These are phyloP conservation scores for Barypeithes pellucidus DNA, from an alignment of 2,888 invertebrate species.

Conservation along the genomic window DNA sequence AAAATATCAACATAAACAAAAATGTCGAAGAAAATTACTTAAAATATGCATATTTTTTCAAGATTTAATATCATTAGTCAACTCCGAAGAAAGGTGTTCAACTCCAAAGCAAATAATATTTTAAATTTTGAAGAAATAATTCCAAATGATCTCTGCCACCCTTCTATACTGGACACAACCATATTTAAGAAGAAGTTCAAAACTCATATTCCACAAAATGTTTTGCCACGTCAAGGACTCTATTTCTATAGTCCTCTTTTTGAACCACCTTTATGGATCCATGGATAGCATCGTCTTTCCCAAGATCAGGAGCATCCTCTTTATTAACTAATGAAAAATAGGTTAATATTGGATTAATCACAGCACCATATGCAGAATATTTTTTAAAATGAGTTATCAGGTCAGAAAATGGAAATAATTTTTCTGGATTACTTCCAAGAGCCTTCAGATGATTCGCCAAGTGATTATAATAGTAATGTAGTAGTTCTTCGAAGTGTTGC, in stretches of 20 bases:
- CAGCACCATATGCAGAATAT: constrained; percentile 55
- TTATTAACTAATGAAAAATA: constrained; percentile 44
- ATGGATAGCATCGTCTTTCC: constrained; percentile 23
- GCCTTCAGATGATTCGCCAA: constrained; percentile 57
- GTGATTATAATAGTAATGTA: constrained; percentile 62
- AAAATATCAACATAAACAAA: no score
- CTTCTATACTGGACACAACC: background rate
- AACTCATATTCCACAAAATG: constrained; percentile 50
- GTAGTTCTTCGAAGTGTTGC: constrained; percentile 58
- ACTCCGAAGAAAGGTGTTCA: no score
- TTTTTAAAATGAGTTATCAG: constrained; percentile 61
- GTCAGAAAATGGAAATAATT: constrained; percentile 60
- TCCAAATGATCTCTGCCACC: no score
- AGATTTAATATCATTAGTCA: no score
- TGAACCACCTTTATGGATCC: constrained; percentile 28
- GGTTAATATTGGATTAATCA: constrained; percentile 39
- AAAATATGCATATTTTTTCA: no score
- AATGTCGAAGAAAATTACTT: no score
- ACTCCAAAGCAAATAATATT: no score
- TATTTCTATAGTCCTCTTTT: constrained; percentile 34
- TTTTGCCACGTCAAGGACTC: constrained; percentile 44
- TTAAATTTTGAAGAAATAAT: no score
- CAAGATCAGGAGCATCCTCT: constrained; percentile 43
- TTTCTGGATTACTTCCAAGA: constrained; percentile 61
- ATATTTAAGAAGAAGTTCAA: background rate